Evolutionary conservation across 2,888 invertebrate species (phyloP).

Genomic region (Drosophila seclusa): DNA sequence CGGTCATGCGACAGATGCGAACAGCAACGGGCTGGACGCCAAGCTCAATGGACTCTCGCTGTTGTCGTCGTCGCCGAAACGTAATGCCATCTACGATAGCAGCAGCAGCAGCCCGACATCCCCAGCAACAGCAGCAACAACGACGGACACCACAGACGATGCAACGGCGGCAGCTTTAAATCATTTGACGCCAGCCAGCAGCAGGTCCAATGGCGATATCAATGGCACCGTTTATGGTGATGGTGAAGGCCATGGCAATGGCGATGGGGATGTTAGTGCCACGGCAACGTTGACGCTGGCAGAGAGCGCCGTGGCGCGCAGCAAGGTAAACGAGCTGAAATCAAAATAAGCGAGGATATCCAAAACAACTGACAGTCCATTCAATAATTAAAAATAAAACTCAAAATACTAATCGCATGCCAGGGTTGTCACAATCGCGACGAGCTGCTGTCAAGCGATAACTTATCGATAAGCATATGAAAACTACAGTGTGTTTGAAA

Average conservation of each 20-base stretch:
- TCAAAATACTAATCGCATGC: slow-evolving; percentile 53
- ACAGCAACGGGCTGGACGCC: slow-evolving; percentile 64
- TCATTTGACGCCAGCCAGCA: slow-evolving; percentile 7
- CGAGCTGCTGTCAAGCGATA: slow-evolving; percentile 27
- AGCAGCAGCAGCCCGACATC: slow-evolving; percentile 21
- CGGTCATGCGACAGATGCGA: slow-evolving; percentile 32
- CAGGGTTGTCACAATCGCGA: slow-evolving; percentile 26
- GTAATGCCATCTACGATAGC: slow-evolving; percentile 70
- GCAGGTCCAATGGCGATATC: slow-evolving; percentile 21
- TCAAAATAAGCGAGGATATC: slow-evolving; percentile 8
- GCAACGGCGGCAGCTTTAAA: slow-evolving; percentile 16
- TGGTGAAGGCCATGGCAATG: slow-evolving; percentile 26
- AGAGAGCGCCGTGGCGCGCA: slow-evolving; percentile 55
- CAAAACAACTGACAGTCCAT: slow-evolving; percentile 14
- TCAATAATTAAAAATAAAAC: not conserved
- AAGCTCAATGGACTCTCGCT: slow-evolving; percentile 69
- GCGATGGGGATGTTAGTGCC: slow-evolving; percentile 55
- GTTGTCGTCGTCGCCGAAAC: slow-evolving; percentile 66
- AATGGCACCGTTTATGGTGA: slow-evolving; percentile 20
- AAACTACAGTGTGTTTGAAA: slow-evolving; percentile 11
- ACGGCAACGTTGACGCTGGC: slow-evolving; percentile 61
- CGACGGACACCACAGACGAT: slow-evolving; percentile 67
- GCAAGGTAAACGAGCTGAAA: slow-evolving; percentile 65
- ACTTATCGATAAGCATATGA: slow-evolving; percentile 21
- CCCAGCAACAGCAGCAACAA: slow-evolving; percentile 26